phyloP scores from a whole-genome alignment of 2,113 vertebrate genomes.

The Periophthalmus modestus region DNA sequence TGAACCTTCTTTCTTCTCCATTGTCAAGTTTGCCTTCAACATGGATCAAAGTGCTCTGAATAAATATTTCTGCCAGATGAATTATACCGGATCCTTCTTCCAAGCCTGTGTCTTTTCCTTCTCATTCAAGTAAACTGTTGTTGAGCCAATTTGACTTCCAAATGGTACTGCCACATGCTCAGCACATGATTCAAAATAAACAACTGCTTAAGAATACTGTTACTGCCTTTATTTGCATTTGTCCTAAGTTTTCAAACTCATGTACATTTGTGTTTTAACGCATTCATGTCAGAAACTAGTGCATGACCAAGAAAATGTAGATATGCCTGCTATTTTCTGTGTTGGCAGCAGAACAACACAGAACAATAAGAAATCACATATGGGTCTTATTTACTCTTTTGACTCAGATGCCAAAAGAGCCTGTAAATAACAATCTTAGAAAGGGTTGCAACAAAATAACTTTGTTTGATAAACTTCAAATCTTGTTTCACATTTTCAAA shows the following conservation, averaged over 20 bases:
- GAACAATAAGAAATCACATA: not conserved
- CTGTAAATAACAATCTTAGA: not conserved
- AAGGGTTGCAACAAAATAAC: not conserved
- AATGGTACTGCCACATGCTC: not conserved
- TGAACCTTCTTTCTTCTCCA: no score
- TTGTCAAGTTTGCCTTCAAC: no score
- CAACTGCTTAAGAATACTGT: not conserved
- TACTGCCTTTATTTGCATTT: not conserved
- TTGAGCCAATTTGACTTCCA: not conserved
- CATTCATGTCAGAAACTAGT: not conserved
- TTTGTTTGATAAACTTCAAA: not conserved
- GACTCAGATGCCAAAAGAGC: not conserved
- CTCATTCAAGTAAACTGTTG: not conserved
- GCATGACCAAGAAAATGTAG: not conserved
- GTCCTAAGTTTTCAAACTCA: not conserved
- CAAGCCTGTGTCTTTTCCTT: not conserved
- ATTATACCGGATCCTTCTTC: no score
- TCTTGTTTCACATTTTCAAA: not conserved
- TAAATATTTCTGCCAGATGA: no score
- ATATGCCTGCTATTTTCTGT: not conserved
- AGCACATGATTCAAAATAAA: not conserved
- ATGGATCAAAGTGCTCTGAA: no score
- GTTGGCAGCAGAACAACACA: not conserved
- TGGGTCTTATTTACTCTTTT: not conserved
- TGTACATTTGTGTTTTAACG: not conserved